phyloP scores from a whole-genome alignment of 1,140 invertebrate genomes.

The Drosophila prosaltans region DNA sequence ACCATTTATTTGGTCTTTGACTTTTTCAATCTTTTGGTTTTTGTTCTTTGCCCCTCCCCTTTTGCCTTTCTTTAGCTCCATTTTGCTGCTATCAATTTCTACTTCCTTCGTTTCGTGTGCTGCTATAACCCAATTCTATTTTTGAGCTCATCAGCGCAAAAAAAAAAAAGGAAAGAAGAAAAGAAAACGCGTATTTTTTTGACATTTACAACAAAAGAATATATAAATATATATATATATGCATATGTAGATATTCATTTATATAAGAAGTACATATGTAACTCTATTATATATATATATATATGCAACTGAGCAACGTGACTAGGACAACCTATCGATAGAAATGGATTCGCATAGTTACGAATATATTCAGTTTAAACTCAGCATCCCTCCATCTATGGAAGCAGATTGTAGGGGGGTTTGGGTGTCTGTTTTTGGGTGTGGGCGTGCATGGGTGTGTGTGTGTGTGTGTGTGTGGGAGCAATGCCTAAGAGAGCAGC shows the following conservation, averaged over 20 bases:
- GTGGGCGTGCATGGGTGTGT: neutral
- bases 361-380: conserved; percentile 44
- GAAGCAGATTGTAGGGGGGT: too few species aligned
- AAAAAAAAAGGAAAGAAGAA: neutral
- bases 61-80: neutral
- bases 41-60: neutral
- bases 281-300: neutral
- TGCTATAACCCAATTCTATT: conserved; percentile 2
- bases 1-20: neutral
- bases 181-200: neutral
- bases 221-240: neutral
- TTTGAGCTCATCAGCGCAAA: neutral
- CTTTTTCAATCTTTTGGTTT: neutral
- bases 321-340: conserved; percentile 69
- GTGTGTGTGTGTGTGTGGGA: neutral
- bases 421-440: neutral
- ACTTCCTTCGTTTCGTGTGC: neutral
- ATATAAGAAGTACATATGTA: conserved; percentile 10
- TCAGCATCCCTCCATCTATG: conserved; percentile 54
- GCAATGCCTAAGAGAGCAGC: conserved; percentile 38
- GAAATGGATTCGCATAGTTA: conserved; percentile 74
- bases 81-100: too few species aligned
- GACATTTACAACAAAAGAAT: conserved; percentile 2
- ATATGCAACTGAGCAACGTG: conserved; percentile 66
- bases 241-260: neutral